Base-by-base conservation (phyloP, 2,888 invertebrate genomes). In the Antitype chi region DNA sequence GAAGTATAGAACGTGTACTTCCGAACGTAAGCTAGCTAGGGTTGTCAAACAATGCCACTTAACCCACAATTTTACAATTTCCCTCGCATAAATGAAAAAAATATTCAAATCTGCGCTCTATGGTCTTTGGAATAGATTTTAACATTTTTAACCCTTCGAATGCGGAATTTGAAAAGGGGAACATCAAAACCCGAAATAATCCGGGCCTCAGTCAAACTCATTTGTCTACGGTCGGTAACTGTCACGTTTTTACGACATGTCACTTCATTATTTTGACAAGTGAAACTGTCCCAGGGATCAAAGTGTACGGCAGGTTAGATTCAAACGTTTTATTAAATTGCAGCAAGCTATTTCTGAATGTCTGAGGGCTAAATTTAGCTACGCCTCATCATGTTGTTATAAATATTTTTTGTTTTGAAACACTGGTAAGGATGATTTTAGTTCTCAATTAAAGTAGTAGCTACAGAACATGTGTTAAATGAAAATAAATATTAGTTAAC, bases 231-330 rank as follows among this genome's bases (percentile, higher is more conserved):
- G 94, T 90, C 91, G 91, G 80, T 89, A 89, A 91, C 91, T 90
- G 92, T 93, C 91, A 90, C 85, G 84, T 93, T 93, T 92, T 92
- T 92, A 92, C 90, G 89, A 92, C 90, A 84, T 91, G 92, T 91
- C 93, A 92, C 91, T 92, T 91, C 91, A 93, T 94, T 94, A 93
- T 93, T 94, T 91, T 95, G 94, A 95, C 94, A 93, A 92, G 91
- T 91, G 90, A 89, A 89, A 91, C 89, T 89, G 89, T 90, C 88
- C 63, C 73, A 80, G 69, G 76, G 85, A 88, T 87, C 85, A 88
- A 88, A 89, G 88, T 86, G 82, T 76, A 76, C 72, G 76, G 76
- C 86, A 89, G 87, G 85, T 87, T 84, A 81, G 79, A 80, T 82
- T 66, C 74, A 81, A 87, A 82, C 76, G 82, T 82, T 89, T 89